phyloP scores from a whole-genome alignment of 53 echinoderm and acorn worm species.

The Hippasteria phrygiana region DNA sequence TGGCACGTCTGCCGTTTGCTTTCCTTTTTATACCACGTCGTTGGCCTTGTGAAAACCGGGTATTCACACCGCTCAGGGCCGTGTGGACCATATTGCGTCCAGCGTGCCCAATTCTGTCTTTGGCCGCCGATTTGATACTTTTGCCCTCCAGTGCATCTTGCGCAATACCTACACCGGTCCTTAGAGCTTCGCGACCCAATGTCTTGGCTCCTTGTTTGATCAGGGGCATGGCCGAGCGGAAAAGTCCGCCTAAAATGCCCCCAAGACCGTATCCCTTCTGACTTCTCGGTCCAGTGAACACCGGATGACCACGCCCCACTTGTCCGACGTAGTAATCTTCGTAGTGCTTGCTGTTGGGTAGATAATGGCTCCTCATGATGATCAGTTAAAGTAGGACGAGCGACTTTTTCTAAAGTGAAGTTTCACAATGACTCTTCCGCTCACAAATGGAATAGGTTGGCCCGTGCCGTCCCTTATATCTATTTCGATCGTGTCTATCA shows the following conservation, averaged over 20 bases:
- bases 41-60: neutral
- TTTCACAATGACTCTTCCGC: slow-evolving; percentile 76
- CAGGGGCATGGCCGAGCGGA: slow-evolving; percentile 38
- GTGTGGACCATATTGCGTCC: slow-evolving; percentile 42
- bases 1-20: slow-evolving; percentile 15
- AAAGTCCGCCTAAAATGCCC: slow-evolving; percentile 51
- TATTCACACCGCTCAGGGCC: neutral
- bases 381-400: slow-evolving; percentile 38
- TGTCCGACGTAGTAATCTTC: slow-evolving; percentile 37
- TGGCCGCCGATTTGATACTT: slow-evolving; percentile 40
- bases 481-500: slow-evolving; percentile 59
- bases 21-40: slow-evolving; percentile 64
- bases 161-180: slow-evolving; percentile 62
- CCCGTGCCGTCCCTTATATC: slow-evolving; percentile 65
- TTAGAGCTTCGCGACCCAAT: slow-evolving; percentile 56
- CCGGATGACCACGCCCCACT: slow-evolving; percentile 51
- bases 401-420: slow-evolving; percentile 75
- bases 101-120: slow-evolving; percentile 13
- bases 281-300: slow-evolving; percentile 41
- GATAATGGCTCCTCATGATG: neutral
- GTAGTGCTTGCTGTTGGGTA: slow-evolving; percentile 3
- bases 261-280: slow-evolving; percentile 52
- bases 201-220: slow-evolving; percentile 61
- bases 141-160: slow-evolving; percentile 62
- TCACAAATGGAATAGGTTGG: slow-evolving; percentile 70